These are phyloP conservation scores for Nycticebus coucang DNA, from an alignment of 2,113 vertebrate species.

Conservation along the genomic window DNA sequence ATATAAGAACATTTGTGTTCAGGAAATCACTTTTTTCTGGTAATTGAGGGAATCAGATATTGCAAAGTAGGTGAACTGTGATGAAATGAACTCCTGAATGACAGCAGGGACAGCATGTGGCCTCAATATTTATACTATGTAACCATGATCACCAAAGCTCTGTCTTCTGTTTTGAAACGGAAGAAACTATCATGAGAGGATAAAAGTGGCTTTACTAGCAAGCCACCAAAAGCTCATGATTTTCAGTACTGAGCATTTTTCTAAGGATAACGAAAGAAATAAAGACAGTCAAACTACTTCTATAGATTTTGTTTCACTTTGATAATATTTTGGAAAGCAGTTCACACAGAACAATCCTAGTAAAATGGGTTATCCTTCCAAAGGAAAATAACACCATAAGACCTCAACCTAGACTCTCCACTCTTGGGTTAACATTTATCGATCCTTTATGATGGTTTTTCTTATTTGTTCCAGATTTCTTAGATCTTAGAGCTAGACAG, in stretches of 20 bases:
- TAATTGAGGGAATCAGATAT: slow-evolving; percentile 79
- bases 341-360: neutral
- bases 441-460: neutral
- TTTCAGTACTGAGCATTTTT: slow-evolving; percentile 1
- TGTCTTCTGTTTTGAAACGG: slow-evolving; percentile 55
- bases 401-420: neutral
- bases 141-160: slow-evolving; percentile 50
- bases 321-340: neutral
- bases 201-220: slow-evolving; percentile 44
- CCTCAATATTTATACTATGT: slow-evolving; percentile 68
- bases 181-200: slow-evolving; percentile 44
- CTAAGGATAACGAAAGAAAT: slow-evolving; percentile 4
- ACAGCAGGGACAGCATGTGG: slow-evolving; percentile 70
- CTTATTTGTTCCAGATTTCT: neutral
- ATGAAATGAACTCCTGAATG: slow-evolving; percentile 73
- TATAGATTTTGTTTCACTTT: neutral
- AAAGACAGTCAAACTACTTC: neutral
- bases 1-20: slow-evolving; percentile 53
- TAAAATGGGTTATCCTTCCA: neutral
- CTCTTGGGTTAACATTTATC: neutral
- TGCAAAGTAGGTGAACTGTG: slow-evolving; percentile 73
- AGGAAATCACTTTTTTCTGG: slow-evolving; percentile 60
- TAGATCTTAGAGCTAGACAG: slow-evolving; percentile 11
- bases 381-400: neutral
- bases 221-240: neutral